Evolutionary conservation across 2,888 invertebrate genomes (phyloP).

Genomic region (Mythimna albipuncta): DNA sequence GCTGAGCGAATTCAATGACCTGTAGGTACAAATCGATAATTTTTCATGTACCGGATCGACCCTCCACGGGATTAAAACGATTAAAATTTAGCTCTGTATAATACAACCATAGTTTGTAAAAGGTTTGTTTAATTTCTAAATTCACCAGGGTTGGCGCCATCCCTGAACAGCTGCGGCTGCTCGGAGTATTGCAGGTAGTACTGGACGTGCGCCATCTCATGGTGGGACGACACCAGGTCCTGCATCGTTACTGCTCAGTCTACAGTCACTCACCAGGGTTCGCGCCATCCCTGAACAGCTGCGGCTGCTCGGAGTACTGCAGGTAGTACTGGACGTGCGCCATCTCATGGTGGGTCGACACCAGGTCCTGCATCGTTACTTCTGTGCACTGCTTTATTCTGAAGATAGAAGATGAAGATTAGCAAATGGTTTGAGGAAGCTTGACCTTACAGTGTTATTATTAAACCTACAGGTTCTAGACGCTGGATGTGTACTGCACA

Average conservation of each 20-base stretch:
- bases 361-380: conserved; percentile 94
- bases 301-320: conserved; percentile 94
- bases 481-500: no score
- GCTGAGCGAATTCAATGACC: no score
- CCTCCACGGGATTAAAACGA: no score
- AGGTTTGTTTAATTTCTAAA: no score
- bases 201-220: conserved; percentile 96
- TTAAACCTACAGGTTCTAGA: no score
- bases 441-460: no score
- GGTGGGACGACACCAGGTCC: conserved; percentile 94
- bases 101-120: no score
- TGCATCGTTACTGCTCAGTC: conserved; percentile 91
- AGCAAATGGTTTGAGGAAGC: no score
- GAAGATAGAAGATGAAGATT: not conserved
- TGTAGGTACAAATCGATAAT: no score
- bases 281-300: conserved; percentile 94
- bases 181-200: conserved; percentile 95
- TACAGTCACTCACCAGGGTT: conserved; percentile 92
- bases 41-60: no score
- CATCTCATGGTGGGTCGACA: conserved; percentile 96
- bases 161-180: conserved; percentile 94
- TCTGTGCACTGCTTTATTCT: conserved; percentile 96
- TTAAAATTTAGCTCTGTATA: no score
- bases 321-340: conserved; percentile 95
- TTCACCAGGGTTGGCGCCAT: conserved; percentile 95